Conservation (phyloP, 2,797 vertebrate genomes). For the Sebastes trivittatus region DNA sequence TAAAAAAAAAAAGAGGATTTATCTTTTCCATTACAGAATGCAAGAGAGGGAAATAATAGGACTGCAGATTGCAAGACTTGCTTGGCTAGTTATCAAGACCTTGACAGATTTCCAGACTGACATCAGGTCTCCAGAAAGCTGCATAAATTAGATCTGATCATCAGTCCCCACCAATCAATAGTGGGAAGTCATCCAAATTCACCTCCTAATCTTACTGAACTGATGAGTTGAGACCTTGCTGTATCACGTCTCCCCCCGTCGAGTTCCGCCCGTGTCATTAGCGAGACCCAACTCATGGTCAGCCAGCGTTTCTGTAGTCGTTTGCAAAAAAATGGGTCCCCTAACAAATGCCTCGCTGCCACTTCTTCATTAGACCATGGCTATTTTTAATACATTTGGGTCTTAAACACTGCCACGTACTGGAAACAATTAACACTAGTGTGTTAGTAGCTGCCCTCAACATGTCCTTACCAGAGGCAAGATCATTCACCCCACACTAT, state of each 20-base stretch:
- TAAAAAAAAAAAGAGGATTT: conserved; percentile 77
- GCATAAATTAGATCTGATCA: conserved; percentile 78
- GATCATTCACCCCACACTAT: conserved; percentile 84
- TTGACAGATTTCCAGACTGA: conserved; percentile 66
- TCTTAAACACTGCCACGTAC: conserved; percentile 86
- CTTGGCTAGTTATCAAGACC: conserved; percentile 75
- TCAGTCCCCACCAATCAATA: conserved; percentile 72
- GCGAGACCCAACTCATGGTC: conserved; percentile 35
- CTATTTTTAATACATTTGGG: conserved; percentile 80
- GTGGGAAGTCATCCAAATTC: conserved; percentile 71
- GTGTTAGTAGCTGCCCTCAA: conserved; percentile 87
- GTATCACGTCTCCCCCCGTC: conserved; percentile 42
- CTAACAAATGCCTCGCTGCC: conserved; percentile 70
- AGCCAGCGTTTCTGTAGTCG: conserved; percentile 49
- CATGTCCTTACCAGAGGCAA: conserved; percentile 93
- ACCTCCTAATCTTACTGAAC: conserved; percentile 65
- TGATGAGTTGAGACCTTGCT: conserved; percentile 72
- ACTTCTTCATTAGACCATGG: conserved; percentile 76
- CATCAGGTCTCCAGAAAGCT: conserved; percentile 55
- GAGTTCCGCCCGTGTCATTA: conserved; percentile 57
- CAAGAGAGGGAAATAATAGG: conserved; percentile 65
- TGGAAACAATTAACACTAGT: conserved; percentile 88
- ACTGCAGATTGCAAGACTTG: conserved; percentile 59
- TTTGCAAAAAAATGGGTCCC: conserved; percentile 64
- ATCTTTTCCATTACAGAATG: conserved; percentile 71